Conservation (phyloP, 2,113 vertebrate species). For the Phrynosoma platyrhinos region DNA sequence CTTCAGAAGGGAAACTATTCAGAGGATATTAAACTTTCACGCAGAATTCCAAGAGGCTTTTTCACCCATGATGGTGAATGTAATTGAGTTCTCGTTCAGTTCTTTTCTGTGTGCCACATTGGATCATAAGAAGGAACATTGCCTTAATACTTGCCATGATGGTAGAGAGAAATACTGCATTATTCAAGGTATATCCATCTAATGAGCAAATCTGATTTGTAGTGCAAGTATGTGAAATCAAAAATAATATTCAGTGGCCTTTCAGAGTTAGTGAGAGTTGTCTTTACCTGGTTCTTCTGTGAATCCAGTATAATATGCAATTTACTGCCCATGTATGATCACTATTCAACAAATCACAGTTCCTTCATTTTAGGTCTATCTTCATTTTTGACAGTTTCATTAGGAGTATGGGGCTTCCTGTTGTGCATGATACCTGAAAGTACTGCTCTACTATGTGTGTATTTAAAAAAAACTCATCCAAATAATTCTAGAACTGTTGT, state of each 20-base stretch:
- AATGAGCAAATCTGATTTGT: slow-evolving; percentile 15
- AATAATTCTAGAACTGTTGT: slow-evolving; percentile 5
- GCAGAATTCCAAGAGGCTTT: not conserved
- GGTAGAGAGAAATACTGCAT: not conserved
- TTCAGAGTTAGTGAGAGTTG: not conserved
- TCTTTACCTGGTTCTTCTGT: not conserved
- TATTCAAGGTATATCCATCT: not conserved
- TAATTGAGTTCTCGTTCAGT: slow-evolving; percentile 38
- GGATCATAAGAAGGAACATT: not conserved
- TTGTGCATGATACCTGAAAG: not conserved
- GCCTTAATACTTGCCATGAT: not conserved
- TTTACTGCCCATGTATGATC: not conserved
- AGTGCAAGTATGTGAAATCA: not conserved
- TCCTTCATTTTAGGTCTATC: not conserved
- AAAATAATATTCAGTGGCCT: slow-evolving; percentile 1
- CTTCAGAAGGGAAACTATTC: not conserved
- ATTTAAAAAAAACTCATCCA: not conserved
- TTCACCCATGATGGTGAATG: not conserved
- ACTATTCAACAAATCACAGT: not conserved
- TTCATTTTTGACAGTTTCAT: not conserved
- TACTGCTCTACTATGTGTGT: not conserved
- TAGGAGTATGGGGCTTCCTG: not conserved
- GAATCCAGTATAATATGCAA: not conserved
- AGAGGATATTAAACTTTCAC: not conserved
- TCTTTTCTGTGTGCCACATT: slow-evolving; percentile 1